Evolutionary conservation across 2,888 invertebrate genomes (phyloP).

Genomic region (Leptopilina drosophilae): DNA sequence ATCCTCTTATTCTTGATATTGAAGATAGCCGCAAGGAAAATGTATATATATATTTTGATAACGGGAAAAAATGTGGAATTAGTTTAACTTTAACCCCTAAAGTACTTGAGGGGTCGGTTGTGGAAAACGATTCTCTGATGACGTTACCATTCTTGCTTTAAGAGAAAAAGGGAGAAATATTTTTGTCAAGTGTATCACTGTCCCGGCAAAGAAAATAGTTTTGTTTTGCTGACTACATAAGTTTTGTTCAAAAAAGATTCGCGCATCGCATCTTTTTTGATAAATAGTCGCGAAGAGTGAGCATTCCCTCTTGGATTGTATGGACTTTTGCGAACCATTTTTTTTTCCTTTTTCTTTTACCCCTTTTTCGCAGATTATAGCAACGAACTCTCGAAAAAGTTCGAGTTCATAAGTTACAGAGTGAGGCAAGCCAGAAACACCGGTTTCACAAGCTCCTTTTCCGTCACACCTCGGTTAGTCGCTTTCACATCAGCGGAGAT

Average conservation of each 20-base stretch:
- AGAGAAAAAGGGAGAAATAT: slow-evolving; percentile 43
- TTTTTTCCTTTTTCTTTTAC: slow-evolving; percentile 28
- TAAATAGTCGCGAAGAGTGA: slow-evolving; percentile 65
- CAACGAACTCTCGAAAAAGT: slow-evolving; percentile 63
- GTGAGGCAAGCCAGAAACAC: neutral
- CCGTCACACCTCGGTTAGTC: slow-evolving; percentile 40
- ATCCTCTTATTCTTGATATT: neutral
- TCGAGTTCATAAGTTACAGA: slow-evolving; percentile 64
- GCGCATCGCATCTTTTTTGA: slow-evolving; percentile 61
- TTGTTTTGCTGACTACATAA: slow-evolving; percentile 30
- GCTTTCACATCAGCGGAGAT: slow-evolving; percentile 51
- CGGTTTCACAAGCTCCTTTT: slow-evolving; percentile 19
- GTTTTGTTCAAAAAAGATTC: slow-evolving; percentile 58
- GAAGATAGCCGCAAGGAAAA: neutral
- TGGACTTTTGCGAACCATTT: slow-evolving; percentile 43
- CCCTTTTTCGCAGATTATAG: slow-evolving; percentile 42
- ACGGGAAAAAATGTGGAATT: slow-evolving; percentile 1
- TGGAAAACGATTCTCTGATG: neutral
- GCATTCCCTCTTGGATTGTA: slow-evolving; percentile 53
- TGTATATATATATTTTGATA: neutral
- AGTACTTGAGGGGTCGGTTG: too few relatives aligned
- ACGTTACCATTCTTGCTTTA: neutral
- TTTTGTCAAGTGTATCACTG: slow-evolving; percentile 51
- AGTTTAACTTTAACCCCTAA: too few relatives aligned
- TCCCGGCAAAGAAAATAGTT: neutral